phyloP scores from a whole-genome alignment of 2,797 vertebrate genomes.

The Halcyon smyrnensis region DNA sequence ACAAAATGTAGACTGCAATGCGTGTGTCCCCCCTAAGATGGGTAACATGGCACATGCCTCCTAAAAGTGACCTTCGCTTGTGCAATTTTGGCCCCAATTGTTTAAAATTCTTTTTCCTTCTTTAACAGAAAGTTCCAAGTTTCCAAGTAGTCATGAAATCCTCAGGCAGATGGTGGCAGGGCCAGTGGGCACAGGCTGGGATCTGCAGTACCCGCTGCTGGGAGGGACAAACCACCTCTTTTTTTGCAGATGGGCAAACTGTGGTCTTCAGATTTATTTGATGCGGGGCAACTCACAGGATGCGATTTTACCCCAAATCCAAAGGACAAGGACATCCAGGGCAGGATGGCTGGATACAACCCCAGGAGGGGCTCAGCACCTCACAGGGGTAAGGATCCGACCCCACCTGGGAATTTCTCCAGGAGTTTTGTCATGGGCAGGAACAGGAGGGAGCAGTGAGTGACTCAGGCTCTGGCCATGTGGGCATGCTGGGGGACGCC shows the following conservation, averaged over 20 bases:
- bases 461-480: neutral
- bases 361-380: neutral
- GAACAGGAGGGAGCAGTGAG: neutral
- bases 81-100: rapidly evolving
- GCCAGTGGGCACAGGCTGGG: rapidly evolving
- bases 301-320: neutral
- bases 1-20: rapidly evolving
- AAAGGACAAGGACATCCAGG: neutral
- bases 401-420: neutral
- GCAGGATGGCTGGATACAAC: neutral
- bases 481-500: neutral
- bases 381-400: rapidly evolving
- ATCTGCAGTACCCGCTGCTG: neutral
- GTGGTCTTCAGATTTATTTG: neutral
- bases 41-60: rapidly evolving
- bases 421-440: neutral
- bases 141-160: neutral
- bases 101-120: neutral
- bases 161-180: neutral
- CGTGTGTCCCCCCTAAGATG: neutral
- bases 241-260: neutral
- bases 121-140: neutral
- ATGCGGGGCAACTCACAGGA: rapidly evolving
- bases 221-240: neutral
- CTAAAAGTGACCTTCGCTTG: neutral